phyloP scores from a whole-genome alignment of 2,797 vertebrate species.

The Spinibarbus caldwelli region DNA sequence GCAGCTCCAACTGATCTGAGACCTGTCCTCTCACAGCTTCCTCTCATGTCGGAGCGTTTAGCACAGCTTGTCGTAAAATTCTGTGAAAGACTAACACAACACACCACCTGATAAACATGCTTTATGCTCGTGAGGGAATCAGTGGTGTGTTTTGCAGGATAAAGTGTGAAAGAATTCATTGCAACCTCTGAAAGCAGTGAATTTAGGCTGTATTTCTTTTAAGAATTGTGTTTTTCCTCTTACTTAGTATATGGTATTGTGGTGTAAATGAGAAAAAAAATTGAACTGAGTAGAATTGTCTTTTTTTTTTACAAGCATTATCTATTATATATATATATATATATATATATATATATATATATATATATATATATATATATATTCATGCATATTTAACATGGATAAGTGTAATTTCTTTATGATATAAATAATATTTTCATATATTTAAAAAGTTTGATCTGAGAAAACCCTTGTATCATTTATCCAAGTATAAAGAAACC shows the following conservation, averaged over 20 bases:
- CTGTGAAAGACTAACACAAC: constrained; percentile 47
- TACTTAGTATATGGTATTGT: too few species aligned
- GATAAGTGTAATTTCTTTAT: too few species aligned
- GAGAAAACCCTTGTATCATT: not conserved
- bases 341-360: too few species aligned
- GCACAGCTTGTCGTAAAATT: constrained; percentile 35
- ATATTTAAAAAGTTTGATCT: too few species aligned
- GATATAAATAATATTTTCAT: too few species aligned
- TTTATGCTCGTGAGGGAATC: constrained; percentile 2
- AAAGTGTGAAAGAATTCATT: not conserved
- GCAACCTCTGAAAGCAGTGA: not conserved
- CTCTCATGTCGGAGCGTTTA: constrained; percentile 42
- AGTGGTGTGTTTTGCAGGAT: not conserved
- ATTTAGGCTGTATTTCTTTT: not conserved
- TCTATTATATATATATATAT: not conserved
- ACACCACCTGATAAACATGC: constrained; percentile 42
- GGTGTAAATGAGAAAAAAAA: not conserved
- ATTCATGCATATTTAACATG: too few species aligned
- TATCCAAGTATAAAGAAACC: not conserved
- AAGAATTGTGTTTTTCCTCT: too few species aligned
- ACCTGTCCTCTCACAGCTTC: constrained; percentile 52
- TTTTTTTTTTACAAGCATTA: not conserved
- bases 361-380: too few species aligned
- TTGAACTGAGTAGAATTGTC: too few species aligned
- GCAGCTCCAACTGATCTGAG: constrained; percentile 68